These are phyloP conservation scores for Aporophyla nigra DNA, from an alignment of 2,888 invertebrate genomes.

Conservation along the genomic window DNA sequence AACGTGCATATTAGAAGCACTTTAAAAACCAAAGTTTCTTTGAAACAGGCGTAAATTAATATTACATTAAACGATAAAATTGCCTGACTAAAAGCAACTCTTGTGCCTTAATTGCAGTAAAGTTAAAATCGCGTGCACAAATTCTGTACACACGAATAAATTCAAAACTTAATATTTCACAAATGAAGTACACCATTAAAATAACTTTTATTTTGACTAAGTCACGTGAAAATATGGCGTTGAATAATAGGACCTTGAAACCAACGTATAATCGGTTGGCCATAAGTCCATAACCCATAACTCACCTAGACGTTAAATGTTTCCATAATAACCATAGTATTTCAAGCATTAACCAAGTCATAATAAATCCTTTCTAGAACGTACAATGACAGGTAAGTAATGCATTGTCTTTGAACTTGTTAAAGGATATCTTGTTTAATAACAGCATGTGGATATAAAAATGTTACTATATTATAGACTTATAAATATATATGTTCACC, in stretches of 20 bases:
- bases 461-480: constrained; percentile 27
- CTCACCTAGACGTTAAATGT: constrained; percentile 63
- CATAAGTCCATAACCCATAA: constrained; percentile 47
- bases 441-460: constrained; percentile 55
- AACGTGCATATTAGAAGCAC: background rate
- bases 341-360: constrained; percentile 51
- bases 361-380: constrained; percentile 51
- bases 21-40: background rate
- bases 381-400: constrained; percentile 56
- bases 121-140: constrained; percentile 46
- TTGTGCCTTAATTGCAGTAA: constrained; percentile 27
- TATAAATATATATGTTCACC: constrained; percentile 48
- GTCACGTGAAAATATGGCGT: constrained; percentile 66
- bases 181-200: constrained; percentile 41
- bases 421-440: constrained; percentile 50
- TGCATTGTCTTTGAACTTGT: constrained; percentile 57
- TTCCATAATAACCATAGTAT: constrained; percentile 63
- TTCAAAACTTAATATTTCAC: constrained; percentile 31
- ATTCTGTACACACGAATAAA: constrained; percentile 39
- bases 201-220: constrained; percentile 32
- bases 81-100: constrained; percentile 52
- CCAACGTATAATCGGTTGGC: constrained; percentile 65
- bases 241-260: constrained; percentile 59
- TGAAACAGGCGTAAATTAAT: constrained; percentile 24
- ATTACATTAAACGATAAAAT: constrained; percentile 24